Conservation (phyloP, 2,888 invertebrate species). For the Thymelicus acteon region DNA sequence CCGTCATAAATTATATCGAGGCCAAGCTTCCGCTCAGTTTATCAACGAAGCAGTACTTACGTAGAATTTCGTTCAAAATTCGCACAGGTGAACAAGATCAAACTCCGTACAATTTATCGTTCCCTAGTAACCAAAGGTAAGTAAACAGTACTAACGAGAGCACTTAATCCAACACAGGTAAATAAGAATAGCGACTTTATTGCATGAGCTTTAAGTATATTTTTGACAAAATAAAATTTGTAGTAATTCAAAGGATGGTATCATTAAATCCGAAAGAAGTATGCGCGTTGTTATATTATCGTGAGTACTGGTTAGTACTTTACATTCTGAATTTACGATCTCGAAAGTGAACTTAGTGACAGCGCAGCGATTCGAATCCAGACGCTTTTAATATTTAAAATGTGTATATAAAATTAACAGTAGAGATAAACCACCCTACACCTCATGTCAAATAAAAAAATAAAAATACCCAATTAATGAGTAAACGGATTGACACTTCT, state of each 20-base stretch:
- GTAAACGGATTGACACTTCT: no score
- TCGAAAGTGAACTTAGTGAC: neutral
- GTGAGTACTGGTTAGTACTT: conserved; percentile 23
- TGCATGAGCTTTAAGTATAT: neutral
- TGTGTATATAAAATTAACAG: no score
- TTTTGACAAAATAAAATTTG: neutral
- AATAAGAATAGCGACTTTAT: conserved; percentile 14
- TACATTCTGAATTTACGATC: conserved; percentile 25
- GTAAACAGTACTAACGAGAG: conserved; percentile 32
- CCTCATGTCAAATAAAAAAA: no score
- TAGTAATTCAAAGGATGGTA: conserved; percentile 27
- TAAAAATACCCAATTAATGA: no score
- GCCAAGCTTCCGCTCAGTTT: neutral
- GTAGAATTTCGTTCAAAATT: conserved; percentile 19
- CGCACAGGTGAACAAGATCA: conserved; percentile 34
- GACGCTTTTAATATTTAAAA: no score
- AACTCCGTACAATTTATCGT: conserved; percentile 28
- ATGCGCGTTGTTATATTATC: conserved; percentile 32
- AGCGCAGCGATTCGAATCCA: no score
- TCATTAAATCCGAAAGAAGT: conserved; percentile 38
- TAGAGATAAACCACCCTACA: no score
- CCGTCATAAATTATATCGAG: conserved; percentile 13
- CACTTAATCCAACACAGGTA: neutral
- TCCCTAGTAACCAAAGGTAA: conserved; percentile 31
- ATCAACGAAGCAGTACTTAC: neutral